Conservation (phyloP, 2,113 vertebrate species). For the Speoplatyrhinus poulsoni region DNA sequence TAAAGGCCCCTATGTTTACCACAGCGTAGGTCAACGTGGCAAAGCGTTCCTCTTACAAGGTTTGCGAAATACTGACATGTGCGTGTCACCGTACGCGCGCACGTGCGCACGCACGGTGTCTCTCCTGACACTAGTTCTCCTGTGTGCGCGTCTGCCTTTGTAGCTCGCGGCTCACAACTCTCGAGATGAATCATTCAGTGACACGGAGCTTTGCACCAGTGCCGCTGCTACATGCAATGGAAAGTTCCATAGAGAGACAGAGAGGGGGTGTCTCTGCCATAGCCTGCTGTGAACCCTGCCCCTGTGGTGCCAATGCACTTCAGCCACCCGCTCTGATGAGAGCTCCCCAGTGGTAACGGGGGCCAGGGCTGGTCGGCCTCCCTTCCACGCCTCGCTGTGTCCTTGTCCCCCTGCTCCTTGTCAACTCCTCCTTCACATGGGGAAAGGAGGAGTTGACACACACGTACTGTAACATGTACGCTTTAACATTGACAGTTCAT, state of each 20-base stretch:
- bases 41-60: too few relatives aligned
- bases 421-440: too few relatives aligned
- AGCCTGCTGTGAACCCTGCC: conserved; percentile 44
- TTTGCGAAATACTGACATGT: neutral
- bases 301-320: conserved; percentile 46
- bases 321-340: conserved; percentile 59
- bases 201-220: too few relatives aligned
- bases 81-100: too few relatives aligned
- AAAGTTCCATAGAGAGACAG: conserved; percentile 31
- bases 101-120: too few relatives aligned
- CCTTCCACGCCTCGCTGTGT: too few relatives aligned
- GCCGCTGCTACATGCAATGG: too few relatives aligned
- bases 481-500: neutral
- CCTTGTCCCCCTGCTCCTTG: too few relatives aligned
- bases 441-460: neutral
- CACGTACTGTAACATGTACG: conserved; percentile 19
- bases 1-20: neutral
- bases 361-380: conserved; percentile 14
- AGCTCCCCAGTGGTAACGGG: conserved; percentile 54
- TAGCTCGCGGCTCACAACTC: neutral
- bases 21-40: too few relatives aligned
- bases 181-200: too few relatives aligned
- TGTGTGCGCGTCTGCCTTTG: neutral
- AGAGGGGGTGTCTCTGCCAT: conserved; percentile 45
- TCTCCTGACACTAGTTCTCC: too few relatives aligned